Evolutionary conservation across 2,888 invertebrate genomes (phyloP).

Genomic region (Calameuta pallipes): DNA sequence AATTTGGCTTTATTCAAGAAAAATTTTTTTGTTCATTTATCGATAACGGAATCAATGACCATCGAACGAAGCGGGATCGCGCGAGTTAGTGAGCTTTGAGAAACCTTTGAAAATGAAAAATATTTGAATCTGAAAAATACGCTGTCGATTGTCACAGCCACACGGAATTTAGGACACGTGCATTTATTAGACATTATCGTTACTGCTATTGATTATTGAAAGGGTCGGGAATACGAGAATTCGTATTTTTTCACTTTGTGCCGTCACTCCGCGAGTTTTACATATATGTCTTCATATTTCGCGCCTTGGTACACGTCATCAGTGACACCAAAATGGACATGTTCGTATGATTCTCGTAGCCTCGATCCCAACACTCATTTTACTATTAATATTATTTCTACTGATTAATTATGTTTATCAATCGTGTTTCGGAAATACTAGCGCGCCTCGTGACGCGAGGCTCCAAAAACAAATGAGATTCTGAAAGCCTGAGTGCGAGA

Average conservation of each 20-base stretch:
- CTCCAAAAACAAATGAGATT: background rate
- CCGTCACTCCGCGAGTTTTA: background rate
- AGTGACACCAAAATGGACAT: background rate
- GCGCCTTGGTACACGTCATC: background rate
- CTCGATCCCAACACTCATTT: background rate
- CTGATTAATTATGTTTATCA: background rate
- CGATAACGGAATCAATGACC: background rate
- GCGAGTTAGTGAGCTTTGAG: background rate
- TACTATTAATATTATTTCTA: slow-evolving; percentile 3
- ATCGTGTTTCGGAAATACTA: slow-evolving; percentile 7
- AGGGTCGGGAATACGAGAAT: background rate
- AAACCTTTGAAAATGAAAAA: slow-evolving; percentile 43
- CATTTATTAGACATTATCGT: slow-evolving; percentile 60
- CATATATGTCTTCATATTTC: background rate
- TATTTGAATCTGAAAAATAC: slow-evolving; percentile 50
- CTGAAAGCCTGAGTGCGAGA: background rate
- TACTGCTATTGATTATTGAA: slow-evolving; percentile 28
- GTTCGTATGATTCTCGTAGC: background rate
- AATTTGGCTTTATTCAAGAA: background rate
- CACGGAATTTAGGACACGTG: slow-evolving; percentile 59
- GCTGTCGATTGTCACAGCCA: slow-evolving; percentile 58
- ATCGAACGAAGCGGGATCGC: background rate
- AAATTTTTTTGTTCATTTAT: background rate
- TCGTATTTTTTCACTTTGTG: background rate
- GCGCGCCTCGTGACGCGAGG: background rate